Base-by-base conservation (phyloP, 2,797 vertebrate species). In the Alosa sapidissima region DNA sequence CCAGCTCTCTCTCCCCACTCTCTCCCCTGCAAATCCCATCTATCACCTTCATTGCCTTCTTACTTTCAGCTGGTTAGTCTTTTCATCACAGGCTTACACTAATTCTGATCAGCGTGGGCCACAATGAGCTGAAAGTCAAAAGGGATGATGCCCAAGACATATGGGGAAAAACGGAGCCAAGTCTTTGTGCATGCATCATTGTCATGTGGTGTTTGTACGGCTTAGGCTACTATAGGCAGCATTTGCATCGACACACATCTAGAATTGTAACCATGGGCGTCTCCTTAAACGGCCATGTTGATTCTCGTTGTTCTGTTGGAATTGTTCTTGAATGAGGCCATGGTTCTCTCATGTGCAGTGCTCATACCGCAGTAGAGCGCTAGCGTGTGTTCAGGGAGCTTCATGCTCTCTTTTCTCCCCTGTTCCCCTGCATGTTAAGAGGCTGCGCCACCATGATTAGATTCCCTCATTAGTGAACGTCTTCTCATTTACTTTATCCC, bases 351-450 rank as follows among this genome's bases (percentile, higher is more conserved):
- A n/a, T 28, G 60, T 9, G n/a, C n/a, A 1, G 60, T 2, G 72
- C 41, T 78, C 36, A 14, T 19, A 36, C 72, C 2, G 72, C 72
- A 19, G 36, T 21, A 47, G 47, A 21, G 72, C 41, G 7, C 47
- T 78, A 78, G 72, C 3, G 72, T 78, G 72, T 78, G 72, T 78
- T 78, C 19, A 47, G 72, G 72, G 72, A 47, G 41, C 68, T 45
- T 75, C 24, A n/a, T 60, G 7, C 55, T 68, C 2, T 60, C 14
- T 24, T 60, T 28, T 24, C n/a, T 68, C 62, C 68, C 68, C 16
- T 45, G 5, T 7, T 45, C 41, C 41, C 16, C 19, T 21, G 72
- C 41, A 78, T 78, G 72, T 78, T 78, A 45, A 78, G 41, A 45
- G 72, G 5, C 36, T 78, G 72, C 72, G 16, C 41, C 41, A 19